phyloP scores from a whole-genome alignment of 1,140 invertebrate species.

The Propsilocerus akamusi region DNA sequence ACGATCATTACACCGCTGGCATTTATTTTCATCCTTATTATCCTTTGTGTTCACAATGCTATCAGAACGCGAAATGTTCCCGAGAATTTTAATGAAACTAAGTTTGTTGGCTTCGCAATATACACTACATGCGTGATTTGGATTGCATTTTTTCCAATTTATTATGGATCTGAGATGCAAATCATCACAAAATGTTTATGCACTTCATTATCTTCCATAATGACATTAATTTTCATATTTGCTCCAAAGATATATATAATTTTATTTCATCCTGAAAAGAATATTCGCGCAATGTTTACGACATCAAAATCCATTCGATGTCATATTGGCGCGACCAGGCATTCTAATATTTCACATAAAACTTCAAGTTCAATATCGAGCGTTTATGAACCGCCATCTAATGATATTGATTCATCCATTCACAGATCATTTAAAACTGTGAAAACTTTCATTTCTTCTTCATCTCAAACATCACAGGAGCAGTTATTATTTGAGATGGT shows the following conservation, averaged over 20 bases:
- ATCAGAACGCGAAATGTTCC: constrained; percentile 67
- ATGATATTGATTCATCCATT: background rate
- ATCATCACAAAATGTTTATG: constrained; percentile 53
- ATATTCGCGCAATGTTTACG: constrained; percentile 58
- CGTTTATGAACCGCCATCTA: background rate
- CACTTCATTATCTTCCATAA: constrained; percentile 49
- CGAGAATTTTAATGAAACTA: constrained; percentile 67
- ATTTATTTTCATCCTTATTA: constrained; percentile 53
- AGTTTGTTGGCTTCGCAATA: constrained; percentile 61
- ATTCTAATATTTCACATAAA: constrained; percentile 24
- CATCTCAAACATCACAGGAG: background rate
- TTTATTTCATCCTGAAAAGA: constrained; percentile 53
- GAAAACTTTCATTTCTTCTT: too few relatives aligned
- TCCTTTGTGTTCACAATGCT: constrained; percentile 57
- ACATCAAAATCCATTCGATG: constrained; percentile 60
- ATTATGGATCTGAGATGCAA: constrained; percentile 44
- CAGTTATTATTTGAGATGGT: background rate
- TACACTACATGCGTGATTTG: constrained; percentile 70
- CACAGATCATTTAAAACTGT: background rate
- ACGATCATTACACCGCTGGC: constrained; percentile 51
- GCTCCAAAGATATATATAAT: constrained; percentile 67
- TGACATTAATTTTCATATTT: constrained; percentile 59
- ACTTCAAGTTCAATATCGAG: constrained; percentile 13
- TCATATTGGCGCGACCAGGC: constrained; percentile 44
- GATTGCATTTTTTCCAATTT: constrained; percentile 63